A percentile compares a stretch with the other conserved stretches of the same genome.
Conservation (phyloP, 2,113 vertebrate genomes). For the Rhynchopsitta pachyrhyncha region DNA sequence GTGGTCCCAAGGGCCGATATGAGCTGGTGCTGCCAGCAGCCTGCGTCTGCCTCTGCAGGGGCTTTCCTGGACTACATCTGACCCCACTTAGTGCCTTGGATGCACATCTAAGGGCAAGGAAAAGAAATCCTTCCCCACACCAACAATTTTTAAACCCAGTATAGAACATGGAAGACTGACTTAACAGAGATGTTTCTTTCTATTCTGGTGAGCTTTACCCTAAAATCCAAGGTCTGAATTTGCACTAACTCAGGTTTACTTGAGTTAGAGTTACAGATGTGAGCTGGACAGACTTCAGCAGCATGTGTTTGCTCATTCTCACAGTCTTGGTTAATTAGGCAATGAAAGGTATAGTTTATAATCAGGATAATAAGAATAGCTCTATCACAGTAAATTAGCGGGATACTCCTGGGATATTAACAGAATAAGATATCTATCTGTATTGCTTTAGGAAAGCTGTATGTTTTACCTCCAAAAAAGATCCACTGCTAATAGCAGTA, state of each 20-base stretch:
- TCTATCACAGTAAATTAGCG: neutral
- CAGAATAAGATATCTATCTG: neutral
- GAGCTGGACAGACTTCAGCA: neutral
- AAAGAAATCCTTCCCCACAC: fast-evolving
- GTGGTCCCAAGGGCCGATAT: fast-evolving
- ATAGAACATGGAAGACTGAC: neutral
- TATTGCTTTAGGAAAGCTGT: neutral
- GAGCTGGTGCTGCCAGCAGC: neutral
- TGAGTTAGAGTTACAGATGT: neutral
- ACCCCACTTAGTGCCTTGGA: neutral
- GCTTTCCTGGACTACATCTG: neutral
- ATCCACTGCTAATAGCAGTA: neutral
- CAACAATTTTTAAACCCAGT: neutral
- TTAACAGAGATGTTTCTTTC: neutral
- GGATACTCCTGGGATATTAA: neutral
- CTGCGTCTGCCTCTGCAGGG: neutral
- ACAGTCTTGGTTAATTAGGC: neutral
- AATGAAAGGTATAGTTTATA: neutral
- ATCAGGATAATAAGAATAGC: neutral
- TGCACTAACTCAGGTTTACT: neutral
- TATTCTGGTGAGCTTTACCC: neutral
- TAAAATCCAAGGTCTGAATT: neutral
- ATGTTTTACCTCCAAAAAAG: neutral
- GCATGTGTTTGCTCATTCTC: neutral
- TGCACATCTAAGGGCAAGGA: neutral